Base-by-base conservation (phyloP, 1,140 invertebrate genomes). In the Pemphigus obesinymphae region DNA sequence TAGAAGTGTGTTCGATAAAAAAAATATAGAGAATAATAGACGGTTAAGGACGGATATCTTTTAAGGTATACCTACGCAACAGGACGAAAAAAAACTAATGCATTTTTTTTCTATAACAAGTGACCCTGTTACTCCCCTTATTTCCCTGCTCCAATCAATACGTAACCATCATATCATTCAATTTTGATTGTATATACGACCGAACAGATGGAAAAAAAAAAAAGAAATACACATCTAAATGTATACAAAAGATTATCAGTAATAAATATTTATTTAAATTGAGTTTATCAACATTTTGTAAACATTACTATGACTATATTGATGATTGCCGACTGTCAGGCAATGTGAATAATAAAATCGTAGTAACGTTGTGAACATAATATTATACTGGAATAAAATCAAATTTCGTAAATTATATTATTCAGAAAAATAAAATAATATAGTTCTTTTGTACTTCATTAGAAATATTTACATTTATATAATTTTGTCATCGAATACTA, bases 181-280 rank as follows among this genome's bases (percentile, higher is more conserved):
- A 29, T 45, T 20, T 13, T 26, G 68, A 29, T 48, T 48, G 40
- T 72, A 45, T 72, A 48, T 1, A 72, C n/a, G 15, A 72, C 40
- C 40, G n/a, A n/a, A n/a, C n/a, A n/a, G n/a, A n/a, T n/a, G n/a
- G n/a, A n/a, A n/a, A n/a, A n/a, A n/a, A n/a, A n/a, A n/a, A n/a
- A n/a, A n/a, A n/a, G n/a, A n/a, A 29, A 72, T 45, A 45, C 29
- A 72, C 20, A 29, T 45, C 6, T 72, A 45, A 72, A 72, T 20
- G 15, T 72, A 50, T 26, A 29, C 43, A 48, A 13, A 31, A 31
- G 43, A 17, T 15, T 48, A 29, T 23, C 23, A 26, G 70, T 72
- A 72, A 72, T 72, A 72, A 48, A 72, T 72, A 72, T 72, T 72
- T 72, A 72, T 72, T 72, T 50, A 43, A 48, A 48, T 48, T 31